Percentiles rank a stretch among this genome's conserved stretches.
These are phyloP conservation scores for Microctonus brassicae DNA, from an alignment of 2,888 invertebrate species.

Conservation along the genomic window DNA sequence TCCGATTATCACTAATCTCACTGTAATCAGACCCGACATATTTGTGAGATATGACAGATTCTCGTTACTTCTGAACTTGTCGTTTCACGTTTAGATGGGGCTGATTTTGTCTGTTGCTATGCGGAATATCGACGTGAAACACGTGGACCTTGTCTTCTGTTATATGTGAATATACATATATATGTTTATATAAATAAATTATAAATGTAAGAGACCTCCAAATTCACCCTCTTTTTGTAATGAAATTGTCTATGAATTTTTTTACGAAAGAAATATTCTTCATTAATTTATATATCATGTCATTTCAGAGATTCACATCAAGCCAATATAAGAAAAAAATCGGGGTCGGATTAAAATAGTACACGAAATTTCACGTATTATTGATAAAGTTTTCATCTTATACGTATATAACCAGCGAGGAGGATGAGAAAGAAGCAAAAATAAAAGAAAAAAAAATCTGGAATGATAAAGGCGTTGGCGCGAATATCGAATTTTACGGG, in stretches of 20 bases:
- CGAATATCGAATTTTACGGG: constrained; percentile 27
- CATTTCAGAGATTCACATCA: neutral
- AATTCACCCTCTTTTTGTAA: neutral
- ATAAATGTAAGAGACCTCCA: neutral
- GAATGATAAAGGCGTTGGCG: neutral
- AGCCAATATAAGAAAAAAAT: neutral
- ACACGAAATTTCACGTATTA: neutral
- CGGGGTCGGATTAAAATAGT: constrained; percentile 3
- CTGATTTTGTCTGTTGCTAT: too few species aligned
- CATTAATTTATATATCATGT: neutral
- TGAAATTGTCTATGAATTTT: neutral
- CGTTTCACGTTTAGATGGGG: too few species aligned
- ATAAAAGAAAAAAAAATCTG: neutral
- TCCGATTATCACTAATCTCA: too few species aligned
- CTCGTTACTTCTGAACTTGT: too few species aligned
- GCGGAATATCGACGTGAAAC: too few species aligned
- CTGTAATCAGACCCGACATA: too few species aligned
- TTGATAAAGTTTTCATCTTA: constrained; percentile 12
- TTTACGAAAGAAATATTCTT: neutral
- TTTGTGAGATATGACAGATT: too few species aligned
- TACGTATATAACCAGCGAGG: neutral
- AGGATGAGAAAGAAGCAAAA: neutral
- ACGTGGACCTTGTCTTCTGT: too few species aligned
- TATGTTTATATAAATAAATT: neutral
- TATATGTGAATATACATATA: neutral